phyloP scores from a whole-genome alignment of 2,888 invertebrate genomes.

The Aplocera efformata region DNA sequence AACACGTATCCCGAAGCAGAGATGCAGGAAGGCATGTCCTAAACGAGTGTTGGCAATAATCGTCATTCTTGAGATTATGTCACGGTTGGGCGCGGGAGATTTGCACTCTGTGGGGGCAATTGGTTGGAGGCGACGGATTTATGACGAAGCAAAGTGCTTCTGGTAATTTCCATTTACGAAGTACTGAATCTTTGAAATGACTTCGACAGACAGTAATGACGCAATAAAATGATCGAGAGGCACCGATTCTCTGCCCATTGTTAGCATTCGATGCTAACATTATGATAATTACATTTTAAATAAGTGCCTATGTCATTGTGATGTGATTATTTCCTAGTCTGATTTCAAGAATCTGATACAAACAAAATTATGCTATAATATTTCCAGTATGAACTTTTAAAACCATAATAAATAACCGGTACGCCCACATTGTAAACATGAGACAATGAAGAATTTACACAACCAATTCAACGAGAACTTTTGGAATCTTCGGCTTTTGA shows the following conservation, averaged over 20 bases:
- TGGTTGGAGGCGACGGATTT: neutral
- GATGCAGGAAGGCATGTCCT: conserved; percentile 23
- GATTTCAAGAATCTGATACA: no score
- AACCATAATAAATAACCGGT: conserved; percentile 56
- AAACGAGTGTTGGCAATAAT: conserved; percentile 21
- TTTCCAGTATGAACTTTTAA: conserved; percentile 35
- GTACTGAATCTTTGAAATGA: no score
- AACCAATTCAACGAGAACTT: conserved; percentile 44
- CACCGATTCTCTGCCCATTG: no score
- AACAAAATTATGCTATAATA: conserved; percentile 22
- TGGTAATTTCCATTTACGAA: no score
- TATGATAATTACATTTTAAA: no score
- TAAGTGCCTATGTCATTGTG: neutral
- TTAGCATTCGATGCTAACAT: no score
- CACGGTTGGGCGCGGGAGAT: conserved; percentile 14
- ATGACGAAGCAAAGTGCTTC: no score
- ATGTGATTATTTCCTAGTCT: neutral
- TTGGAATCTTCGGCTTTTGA: conserved; percentile 21
- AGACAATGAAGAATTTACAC: conserved; percentile 55
- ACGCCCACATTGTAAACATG: conserved; percentile 57
- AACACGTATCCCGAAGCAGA: conserved; percentile 23
- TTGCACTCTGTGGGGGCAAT: conserved; percentile 12
- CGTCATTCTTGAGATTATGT: conserved; percentile 29
- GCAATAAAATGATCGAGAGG: no score
- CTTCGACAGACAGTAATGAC: no score